Evolutionary conservation across 2,888 invertebrate species (phyloP), one percentile per base, ranked within the genome.

Genomic region (Agonopterix alstromeriana): DNA sequence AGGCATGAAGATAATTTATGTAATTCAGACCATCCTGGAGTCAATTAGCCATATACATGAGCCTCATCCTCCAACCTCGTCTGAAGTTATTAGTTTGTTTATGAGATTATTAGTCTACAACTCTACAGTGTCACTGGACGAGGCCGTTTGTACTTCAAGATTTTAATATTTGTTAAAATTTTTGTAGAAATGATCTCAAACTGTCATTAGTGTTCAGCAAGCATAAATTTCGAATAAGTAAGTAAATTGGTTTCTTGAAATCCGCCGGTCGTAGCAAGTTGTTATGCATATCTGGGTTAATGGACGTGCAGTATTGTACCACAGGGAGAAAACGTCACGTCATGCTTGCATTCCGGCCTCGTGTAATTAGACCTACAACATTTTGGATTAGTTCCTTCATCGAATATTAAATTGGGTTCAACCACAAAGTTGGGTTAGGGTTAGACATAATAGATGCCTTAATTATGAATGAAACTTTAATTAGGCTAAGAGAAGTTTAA

Each of bases 271-370:
- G 48, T 45, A 42, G 36, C 35, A 51, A 55, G 56, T 63, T 70
- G 62, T 64, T 68, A 63, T 68, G 66, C 61, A 66, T 72, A 74
- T 76, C 67, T 78, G 65, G 77, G 81, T 68, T 80, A 81, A 82
- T 81, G 70, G 65, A 67, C 63, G 58, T 57, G 67, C 59, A 68
- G 56, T 57, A 66, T 56, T 60, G 57, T 58, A 55, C 57, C 54
- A 57, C 45, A 9, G 45, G 42, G 55, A 62, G 65, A 69, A 68
- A 70, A 61, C 61, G 60, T 62, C 57, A 53, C 63, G 67, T 70
- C 38, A 38, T 38, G 38, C 38, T 38, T 38, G 38, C 38, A 38
- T 38, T n/a, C 38, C n/a, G 10, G 27, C 38, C 9, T n/a, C n/a
- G 12, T 36, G 45, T 45, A 11, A 44, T 44, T 12, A 45, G 45